Base-by-base conservation (phyloP, 2,113 vertebrate species). In the Nicator chloris region DNA sequence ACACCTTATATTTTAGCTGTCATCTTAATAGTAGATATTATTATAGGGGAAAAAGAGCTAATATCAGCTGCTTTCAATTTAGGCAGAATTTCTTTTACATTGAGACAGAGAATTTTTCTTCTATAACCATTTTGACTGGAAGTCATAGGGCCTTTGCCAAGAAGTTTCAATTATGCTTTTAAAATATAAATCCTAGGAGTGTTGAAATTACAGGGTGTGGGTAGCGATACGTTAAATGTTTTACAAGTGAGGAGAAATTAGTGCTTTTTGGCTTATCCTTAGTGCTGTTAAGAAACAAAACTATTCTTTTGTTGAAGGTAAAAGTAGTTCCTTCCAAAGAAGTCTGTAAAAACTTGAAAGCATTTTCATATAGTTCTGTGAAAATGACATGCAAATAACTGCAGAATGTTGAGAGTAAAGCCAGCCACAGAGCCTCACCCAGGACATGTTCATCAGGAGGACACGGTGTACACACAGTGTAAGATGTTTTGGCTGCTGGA, bases 191-290 rank as follows among this genome's bases (percentile, higher is more conserved):
- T 97, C 95, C 90, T 96, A 82, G n/a, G 94, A 97, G 90, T 83
- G 90, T 81, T 83, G 49, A 96, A 96, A 96, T 96, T 96, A 96
- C 82, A 96, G 94, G 93, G 95, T 97, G 95, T 95, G 92, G 92
- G 95, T 96, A 96, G 88, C 3, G 18, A 93, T 94, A 96, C 84
- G 92, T 97, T 96, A 97, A 96, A 93, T 94, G 94, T 96, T 97
- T 97, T 93, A 97, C 93, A 94, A 96, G 90, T 96, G 90, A 96
- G 73, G 72, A 95, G 53, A 94, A 96, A 94, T 97, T 90, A 95
- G 92, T 93, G 86, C 88, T 81, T 95, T 96, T 96, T 96, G 86
- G 85, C 92, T 96, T 94, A 92, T 78, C 44, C 35, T 88, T 56
- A 56, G 72, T 78, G 44, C 68, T 80, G 56, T 92, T 93, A 86